Conservation (phyloP, 2,888 invertebrate genomes). For the Drosophila histrio region DNA sequence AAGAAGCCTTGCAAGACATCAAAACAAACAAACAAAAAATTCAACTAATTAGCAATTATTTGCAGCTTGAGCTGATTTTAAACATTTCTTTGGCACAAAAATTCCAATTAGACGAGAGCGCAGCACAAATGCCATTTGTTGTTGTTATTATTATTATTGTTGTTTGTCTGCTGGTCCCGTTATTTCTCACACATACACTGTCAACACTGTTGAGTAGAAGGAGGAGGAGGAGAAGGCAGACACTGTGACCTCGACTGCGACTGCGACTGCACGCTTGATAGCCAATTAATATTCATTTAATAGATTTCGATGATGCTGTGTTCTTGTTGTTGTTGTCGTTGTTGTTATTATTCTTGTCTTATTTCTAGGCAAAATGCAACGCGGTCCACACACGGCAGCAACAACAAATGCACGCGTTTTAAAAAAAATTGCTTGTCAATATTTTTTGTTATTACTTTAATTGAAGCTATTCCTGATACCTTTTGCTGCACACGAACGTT, state of each 20-base stretch:
- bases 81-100: conserved; percentile 64
- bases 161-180: conserved; percentile 60
- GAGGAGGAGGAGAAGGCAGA: neutral
- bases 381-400: conserved; percentile 30
- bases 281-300: conserved; percentile 76
- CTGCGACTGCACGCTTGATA: conserved; percentile 56
- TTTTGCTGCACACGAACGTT: conserved; percentile 38
- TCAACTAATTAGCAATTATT: conserved; percentile 72
- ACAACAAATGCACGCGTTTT: conserved; percentile 16
- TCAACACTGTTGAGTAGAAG: neutral
- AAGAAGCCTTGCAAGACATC: conserved; percentile 61
- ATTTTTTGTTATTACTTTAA: conserved; percentile 4
- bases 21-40: conserved; percentile 33
- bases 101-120: conserved; percentile 66
- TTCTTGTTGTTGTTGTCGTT: conserved; percentile 31
- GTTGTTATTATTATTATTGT: conserved; percentile 39
- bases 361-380: conserved; percentile 58
- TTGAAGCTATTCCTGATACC: conserved; percentile 10
- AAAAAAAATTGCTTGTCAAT: conserved; percentile 8
- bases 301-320: conserved; percentile 58
- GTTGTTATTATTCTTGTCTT: conserved; percentile 39
- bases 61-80: conserved; percentile 54
- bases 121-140: conserved; percentile 60
- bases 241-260: conserved; percentile 58
- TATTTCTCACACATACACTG: conserved; percentile 58